These are phyloP conservation scores for Peromyscus melanophrys DNA, from an alignment of 2,797 vertebrate species.

Conservation along the genomic window DNA sequence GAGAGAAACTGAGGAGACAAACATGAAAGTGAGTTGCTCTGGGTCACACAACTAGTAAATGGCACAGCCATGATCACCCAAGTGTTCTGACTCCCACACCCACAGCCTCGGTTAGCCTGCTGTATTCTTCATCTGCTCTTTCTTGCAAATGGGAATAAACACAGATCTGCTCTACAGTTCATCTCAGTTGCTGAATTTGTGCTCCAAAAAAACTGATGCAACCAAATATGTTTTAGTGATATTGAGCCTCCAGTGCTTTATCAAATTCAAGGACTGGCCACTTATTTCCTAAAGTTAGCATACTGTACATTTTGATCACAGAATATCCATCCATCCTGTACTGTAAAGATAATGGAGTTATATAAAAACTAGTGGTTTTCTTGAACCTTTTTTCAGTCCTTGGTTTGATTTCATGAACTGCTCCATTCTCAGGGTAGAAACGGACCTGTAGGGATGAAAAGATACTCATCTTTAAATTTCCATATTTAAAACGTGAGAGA, in stretches of 20 bases:
- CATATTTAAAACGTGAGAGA: slow-evolving; percentile 8
- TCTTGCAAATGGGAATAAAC: slow-evolving; percentile 42
- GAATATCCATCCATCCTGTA: background rate
- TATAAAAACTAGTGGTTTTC: background rate
- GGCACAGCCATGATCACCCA: background rate
- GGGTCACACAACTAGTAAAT: slow-evolving; percentile 48
- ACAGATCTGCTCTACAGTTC: slow-evolving; percentile 20
- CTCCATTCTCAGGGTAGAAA: slow-evolving; percentile 41
- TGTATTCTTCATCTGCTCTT: slow-evolving; percentile 10
- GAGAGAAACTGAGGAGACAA: slow-evolving; percentile 43
- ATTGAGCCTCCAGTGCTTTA: slow-evolving; percentile 37
- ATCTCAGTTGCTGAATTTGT: slow-evolving; percentile 39
- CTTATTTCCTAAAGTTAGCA: slow-evolving; percentile 21
- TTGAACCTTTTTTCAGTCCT: slow-evolving; percentile 29
- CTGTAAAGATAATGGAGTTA: background rate
- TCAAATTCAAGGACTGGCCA: slow-evolving; percentile 20
- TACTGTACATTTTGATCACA: background rate
- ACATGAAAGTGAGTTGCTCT: slow-evolving; percentile 54
- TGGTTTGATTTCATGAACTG: slow-evolving; percentile 7
- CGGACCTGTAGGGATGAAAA: background rate
- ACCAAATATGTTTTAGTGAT: slow-evolving; percentile 15
- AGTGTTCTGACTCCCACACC: background rate
- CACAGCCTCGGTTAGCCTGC: background rate
- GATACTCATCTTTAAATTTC: background rate
- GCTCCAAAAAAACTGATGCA: background rate